Percentiles rank a stretch among this genome's conserved stretches.
These are phyloP conservation scores for Therioaphis trifolii DNA, from an alignment of 2,888 invertebrate genomes.

Conservation along the genomic window DNA sequence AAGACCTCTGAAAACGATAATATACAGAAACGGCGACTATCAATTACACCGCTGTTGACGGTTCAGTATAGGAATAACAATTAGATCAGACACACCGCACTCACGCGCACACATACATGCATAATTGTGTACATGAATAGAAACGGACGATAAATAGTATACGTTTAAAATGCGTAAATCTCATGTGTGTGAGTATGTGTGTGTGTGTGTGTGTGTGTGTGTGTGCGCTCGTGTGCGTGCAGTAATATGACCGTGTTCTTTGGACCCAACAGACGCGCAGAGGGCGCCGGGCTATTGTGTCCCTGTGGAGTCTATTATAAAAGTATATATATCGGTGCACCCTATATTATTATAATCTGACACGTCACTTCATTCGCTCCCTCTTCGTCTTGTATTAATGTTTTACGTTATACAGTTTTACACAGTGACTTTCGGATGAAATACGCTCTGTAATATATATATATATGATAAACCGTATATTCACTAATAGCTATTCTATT, in stretches of 20 bases:
- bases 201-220: background rate
- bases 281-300: slow-evolving; percentile 47
- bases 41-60: slow-evolving; percentile 49
- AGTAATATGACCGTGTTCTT: background rate
- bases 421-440: slow-evolving; percentile 34
- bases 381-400: background rate
- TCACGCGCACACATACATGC: background rate
- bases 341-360: background rate
- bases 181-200: background rate
- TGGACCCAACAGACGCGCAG: background rate
- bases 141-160: slow-evolving; percentile 1
- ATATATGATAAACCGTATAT: too few relatives aligned
- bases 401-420: slow-evolving; percentile 7
- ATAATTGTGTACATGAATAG: background rate
- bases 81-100: slow-evolving; percentile 44
- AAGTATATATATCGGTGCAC: slow-evolving; percentile 8
- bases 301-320: slow-evolving; percentile 54
- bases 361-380: slow-evolving; percentile 42
- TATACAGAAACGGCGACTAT: slow-evolving; percentile 28
- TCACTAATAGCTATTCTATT: too few relatives aligned
- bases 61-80: slow-evolving; percentile 54
- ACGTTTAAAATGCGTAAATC: slow-evolving; percentile 11
- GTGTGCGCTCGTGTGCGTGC: too few relatives aligned
- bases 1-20: slow-evolving; percentile 20
- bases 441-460: background rate